Evolutionary conservation across 2,113 vertebrate genomes (phyloP), one percentile per base, ranked within the genome.

Genomic region (Sisor rabdophorus): DNA sequence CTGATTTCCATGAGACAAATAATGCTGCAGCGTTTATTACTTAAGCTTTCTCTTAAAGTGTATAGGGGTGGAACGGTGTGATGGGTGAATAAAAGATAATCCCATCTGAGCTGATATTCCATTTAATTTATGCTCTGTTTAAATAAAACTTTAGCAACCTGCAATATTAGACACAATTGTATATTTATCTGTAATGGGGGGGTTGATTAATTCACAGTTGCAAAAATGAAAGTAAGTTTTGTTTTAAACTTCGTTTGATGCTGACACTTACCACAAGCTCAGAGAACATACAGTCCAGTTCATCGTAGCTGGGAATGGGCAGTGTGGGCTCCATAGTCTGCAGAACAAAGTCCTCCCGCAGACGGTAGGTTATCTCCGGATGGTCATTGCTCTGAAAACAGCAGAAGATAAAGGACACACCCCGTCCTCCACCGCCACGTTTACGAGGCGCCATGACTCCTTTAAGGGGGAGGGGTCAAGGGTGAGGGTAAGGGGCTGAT

Each of bases 281-380:
- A 0, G 93, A 93, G 89, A 99, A 98, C 94, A 98, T 99, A 88
- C 86, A 84, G 0, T 99, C 95, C 91, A 99, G 92, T 84, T 98
- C 97, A 50, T 99, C 96, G 73, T 88, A 90, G 0, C 93, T 93
- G 0, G 97, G 97, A 93, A 99, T 94, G 55, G 97, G 97, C 83
- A 98, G 87, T 0, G 95, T 78, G 0, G 97, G 96, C 90, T 98
- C 97, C 97, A 99, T 96, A 79, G 93, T 87, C 89, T 98, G 97
- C 82, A 98, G 91, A n/a, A 94, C 94, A 0, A 98, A 95, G 90
- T 98, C 96, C 82, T 97, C 95, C 78, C 97, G 93, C 69, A 99
- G 91, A 74, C 92, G 92, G 89, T 99, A 99, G 0, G 97, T 99
- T 92, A 99, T 99, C 93, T 99, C 97, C 0, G 96, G 96, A 82